Evolutionary conservation across 64 coral and sea anemone species (phyloP).

Genomic region (Anthopleura sola): DNA sequence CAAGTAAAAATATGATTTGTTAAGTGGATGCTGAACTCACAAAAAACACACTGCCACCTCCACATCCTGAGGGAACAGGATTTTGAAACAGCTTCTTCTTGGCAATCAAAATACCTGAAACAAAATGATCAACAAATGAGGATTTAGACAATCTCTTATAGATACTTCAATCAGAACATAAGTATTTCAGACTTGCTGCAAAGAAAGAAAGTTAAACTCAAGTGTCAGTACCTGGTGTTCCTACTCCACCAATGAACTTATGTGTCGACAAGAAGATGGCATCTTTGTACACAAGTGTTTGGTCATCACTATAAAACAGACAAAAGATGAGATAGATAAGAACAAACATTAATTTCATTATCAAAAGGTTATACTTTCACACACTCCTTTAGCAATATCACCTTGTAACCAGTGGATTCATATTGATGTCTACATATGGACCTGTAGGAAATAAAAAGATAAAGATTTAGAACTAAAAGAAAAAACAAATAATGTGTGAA

Average conservation of each 20-base stretch:
- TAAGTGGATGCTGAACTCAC: constrained; percentile 51
- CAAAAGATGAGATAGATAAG: not conserved
- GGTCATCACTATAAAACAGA: constrained; percentile 49
- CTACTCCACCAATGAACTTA: constrained; percentile 94
- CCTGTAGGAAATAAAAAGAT: constrained; percentile 39
- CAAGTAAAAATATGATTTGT: not conserved
- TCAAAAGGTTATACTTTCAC: not conserved
- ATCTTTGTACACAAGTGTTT: constrained; percentile 84
- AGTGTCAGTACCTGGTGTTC: constrained; percentile 71
- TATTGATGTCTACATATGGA: constrained; percentile 91
- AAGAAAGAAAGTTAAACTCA: too few species aligned
- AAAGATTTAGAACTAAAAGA: not conserved
- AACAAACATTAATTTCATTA: not conserved
- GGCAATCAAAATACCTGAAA: constrained; percentile 86
- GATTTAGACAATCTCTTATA: not conserved
- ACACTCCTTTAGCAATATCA: not conserved
- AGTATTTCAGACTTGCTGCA: too few species aligned
- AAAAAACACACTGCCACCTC: constrained; percentile 96
- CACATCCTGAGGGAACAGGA: constrained; percentile 90
- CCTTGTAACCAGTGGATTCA: constrained; percentile 92
- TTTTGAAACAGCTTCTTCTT: constrained; percentile 92
- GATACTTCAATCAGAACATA: too few species aligned
- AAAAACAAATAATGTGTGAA: not conserved
- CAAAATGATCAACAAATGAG: not conserved
- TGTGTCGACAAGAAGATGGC: constrained; percentile 90